A percentile compares a stretch with the other conserved stretches of the same genome.
phyloP scores from a whole-genome alignment of 1,140 invertebrate species.

The Zaprionus ornatus region DNA sequence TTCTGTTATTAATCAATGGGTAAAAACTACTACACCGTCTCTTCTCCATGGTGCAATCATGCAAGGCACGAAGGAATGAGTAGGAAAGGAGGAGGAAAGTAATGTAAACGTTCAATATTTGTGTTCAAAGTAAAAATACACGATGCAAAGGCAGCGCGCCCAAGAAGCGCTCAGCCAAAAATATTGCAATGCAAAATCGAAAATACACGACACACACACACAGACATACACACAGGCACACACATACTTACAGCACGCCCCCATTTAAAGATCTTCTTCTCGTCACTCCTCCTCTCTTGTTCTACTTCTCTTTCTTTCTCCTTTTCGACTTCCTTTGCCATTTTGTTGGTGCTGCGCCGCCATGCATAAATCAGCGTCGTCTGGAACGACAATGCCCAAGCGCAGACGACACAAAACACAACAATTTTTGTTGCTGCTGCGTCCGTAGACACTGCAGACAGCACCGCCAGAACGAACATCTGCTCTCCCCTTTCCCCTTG shows the following conservation, averaged over 20 bases:
- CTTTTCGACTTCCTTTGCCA: not conserved
- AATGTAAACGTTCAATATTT: slow-evolving; percentile 80
- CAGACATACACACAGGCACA: slow-evolving; percentile 12
- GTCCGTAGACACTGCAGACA: slow-evolving; percentile 17
- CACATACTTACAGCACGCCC: slow-evolving; percentile 27
- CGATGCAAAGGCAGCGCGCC: slow-evolving; percentile 28
- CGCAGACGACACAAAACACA: slow-evolving; percentile 74
- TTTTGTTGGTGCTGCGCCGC: slow-evolving; percentile 29
- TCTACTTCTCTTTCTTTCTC: not conserved
- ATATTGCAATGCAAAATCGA: slow-evolving; percentile 77
- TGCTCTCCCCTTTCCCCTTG: slow-evolving; percentile 1
- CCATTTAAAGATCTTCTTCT: slow-evolving; percentile 26
- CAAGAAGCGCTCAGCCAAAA: slow-evolving; percentile 75
- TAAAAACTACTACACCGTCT: not conserved
- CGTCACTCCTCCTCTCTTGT: slow-evolving; percentile 1
- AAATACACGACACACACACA: slow-evolving; percentile 40
- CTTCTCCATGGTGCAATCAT: not conserved
- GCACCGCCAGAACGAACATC: slow-evolving; percentile 14
- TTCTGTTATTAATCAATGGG: not conserved
- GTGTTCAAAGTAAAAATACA: slow-evolving; percentile 70
- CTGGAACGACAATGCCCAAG: slow-evolving; percentile 70
- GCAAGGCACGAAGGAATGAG: not conserved
- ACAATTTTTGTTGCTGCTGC: slow-evolving; percentile 58
- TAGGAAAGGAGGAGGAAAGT: not conserved
- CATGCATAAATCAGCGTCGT: slow-evolving; percentile 76